These are phyloP conservation scores for Leucopsar rothschildi DNA, from an alignment of 2,113 vertebrate species.

Conservation along the genomic window DNA sequence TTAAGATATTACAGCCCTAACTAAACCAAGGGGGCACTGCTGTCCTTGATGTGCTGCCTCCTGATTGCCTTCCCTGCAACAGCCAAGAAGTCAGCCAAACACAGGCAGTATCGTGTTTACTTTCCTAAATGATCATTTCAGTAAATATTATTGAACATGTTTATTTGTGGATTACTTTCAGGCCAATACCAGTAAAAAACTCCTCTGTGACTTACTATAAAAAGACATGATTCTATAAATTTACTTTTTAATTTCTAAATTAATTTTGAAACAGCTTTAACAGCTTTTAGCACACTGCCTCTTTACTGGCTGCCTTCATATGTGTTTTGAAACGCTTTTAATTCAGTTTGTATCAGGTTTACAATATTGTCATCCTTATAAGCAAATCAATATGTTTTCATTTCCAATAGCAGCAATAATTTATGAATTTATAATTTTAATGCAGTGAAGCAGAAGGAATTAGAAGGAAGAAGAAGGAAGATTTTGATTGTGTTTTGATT, in stretches of 20 bases:
- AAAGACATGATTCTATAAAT: not conserved
- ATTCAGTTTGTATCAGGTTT: not conserved
- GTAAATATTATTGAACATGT: conserved; percentile 21
- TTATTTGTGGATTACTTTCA: conserved; percentile 37
- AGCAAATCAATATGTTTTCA: not conserved
- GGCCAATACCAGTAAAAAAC: conserved; percentile 6
- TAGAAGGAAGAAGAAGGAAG: not conserved
- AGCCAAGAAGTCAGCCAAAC: not conserved
- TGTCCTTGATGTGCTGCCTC: not conserved
- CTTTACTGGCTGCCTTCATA: not conserved
- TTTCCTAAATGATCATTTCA: not conserved
- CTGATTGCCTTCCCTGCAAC: not conserved
- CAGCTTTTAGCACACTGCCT: not conserved
- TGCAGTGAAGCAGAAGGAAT: not conserved
- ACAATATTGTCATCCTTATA: not conserved
- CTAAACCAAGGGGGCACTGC: not conserved
- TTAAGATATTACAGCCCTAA: not conserved
- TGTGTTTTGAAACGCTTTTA: not conserved
- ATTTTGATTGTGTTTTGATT: not conserved
- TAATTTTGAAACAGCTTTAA: not conserved
- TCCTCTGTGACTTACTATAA: not conserved
- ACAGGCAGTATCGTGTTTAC: not conserved
- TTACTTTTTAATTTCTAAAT: not conserved
- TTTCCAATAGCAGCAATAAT: not conserved
- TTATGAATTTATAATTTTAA: not conserved